phyloP scores from a whole-genome alignment of 2,113 vertebrate species.

The Accipiter cooperii region DNA sequence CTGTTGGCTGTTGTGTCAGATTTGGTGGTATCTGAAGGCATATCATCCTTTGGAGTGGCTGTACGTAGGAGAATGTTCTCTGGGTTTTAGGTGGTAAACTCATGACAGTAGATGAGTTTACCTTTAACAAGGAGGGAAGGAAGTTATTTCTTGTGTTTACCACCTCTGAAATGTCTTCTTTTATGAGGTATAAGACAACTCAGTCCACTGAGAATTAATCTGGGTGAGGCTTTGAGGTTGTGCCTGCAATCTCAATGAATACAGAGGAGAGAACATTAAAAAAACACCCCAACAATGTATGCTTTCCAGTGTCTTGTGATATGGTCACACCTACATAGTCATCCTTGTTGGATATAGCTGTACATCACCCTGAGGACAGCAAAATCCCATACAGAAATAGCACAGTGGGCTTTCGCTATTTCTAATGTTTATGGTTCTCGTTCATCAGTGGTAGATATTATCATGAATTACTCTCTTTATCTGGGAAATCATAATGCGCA shows the following conservation, averaged over 20 bases:
- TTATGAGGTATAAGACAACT: accelerated
- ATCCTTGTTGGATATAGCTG: not conserved
- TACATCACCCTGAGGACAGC: not conserved
- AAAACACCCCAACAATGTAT: not conserved
- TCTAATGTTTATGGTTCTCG: not conserved
- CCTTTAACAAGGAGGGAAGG: not conserved
- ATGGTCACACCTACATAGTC: not conserved
- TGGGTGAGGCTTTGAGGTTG: not conserved
- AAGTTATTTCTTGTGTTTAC: not conserved
- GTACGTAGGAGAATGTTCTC: accelerated
- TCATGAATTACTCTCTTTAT: not conserved
- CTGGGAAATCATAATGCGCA: not conserved
- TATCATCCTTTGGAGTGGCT: not conserved
- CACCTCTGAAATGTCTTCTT: not conserved
- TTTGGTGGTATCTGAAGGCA: not conserved
- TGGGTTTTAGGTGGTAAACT: not conserved
- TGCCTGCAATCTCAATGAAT: not conserved
- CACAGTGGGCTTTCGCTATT: accelerated
- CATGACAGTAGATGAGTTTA: not conserved
- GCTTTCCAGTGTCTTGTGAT: not conserved
- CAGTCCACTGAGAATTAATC: not conserved
- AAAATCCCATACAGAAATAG: not conserved
- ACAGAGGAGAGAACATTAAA: not conserved
- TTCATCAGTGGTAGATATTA: not conserved
- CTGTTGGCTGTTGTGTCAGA: not conserved